Percentiles rank a stretch among this genome's conserved stretches.
phyloP scores from a whole-genome alignment of 2,888 invertebrate genomes.

The Agelastica alni region DNA sequence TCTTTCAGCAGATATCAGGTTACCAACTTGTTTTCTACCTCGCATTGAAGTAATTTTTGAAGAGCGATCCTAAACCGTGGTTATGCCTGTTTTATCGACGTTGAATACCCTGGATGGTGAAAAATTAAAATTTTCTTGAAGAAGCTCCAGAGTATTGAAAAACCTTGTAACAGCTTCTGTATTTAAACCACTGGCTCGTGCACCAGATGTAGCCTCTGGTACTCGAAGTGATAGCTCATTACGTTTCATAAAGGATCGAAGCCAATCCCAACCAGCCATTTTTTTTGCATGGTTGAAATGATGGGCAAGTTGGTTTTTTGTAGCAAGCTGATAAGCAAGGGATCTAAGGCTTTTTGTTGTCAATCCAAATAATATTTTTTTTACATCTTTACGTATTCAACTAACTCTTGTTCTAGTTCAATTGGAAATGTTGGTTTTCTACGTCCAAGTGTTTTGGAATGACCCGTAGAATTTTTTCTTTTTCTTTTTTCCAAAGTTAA shows the following conservation, averaged over 20 bases:
- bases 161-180: conserved; percentile 1
- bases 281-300: not conserved
- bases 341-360: not conserved
- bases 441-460: too few species aligned
- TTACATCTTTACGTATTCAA: too few species aligned
- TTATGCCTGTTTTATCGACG: too few species aligned
- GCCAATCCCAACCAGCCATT: conserved; percentile 4
- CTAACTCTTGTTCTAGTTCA: too few species aligned
- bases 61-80: too few species aligned
- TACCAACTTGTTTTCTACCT: conserved; percentile 2
- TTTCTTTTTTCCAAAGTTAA: too few species aligned
- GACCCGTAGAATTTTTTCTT: too few species aligned
- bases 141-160: conserved; percentile 6
- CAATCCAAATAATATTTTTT: too few species aligned
- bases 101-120: conserved; percentile 6
- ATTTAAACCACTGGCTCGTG: too few species aligned
- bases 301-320: not conserved
- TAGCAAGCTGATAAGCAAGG: not conserved
- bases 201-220: too few species aligned
- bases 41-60: conserved; percentile 8
- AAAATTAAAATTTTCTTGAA: conserved; percentile 1
- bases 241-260: conserved; percentile 1
- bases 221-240: not conserved
- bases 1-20: conserved; percentile 16
- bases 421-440: too few species aligned